Percentiles rank a stretch among this genome's conserved stretches.
These are phyloP conservation scores for Pangasius macronema DNA, from an alignment of 2,797 vertebrate genomes.

Conservation along the genomic window DNA sequence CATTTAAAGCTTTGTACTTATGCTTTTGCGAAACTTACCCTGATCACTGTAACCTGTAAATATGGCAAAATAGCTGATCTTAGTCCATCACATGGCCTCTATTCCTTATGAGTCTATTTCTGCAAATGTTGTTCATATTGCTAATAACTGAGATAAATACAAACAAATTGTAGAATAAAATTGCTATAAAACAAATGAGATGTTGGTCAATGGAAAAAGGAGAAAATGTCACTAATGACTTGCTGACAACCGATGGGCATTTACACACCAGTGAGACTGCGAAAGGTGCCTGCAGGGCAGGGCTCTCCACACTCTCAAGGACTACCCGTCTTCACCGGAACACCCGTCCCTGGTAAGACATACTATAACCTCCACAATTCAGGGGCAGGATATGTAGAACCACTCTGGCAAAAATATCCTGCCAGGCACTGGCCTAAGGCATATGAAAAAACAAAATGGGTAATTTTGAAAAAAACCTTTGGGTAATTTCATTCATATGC, in stretches of 20 bases:
- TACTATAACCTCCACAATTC: no score
- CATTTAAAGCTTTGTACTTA: background rate
- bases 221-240: background rate
- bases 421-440: slow-evolving; percentile 78
- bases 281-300: slow-evolving; percentile 84
- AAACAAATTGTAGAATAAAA: background rate
- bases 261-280: slow-evolving; percentile 78
- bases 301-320: no score
- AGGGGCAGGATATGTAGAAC: slow-evolving; percentile 78
- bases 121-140: background rate
- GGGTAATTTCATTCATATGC: background rate
- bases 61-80: background rate
- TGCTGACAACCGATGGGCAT: background rate
- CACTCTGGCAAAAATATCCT: slow-evolving; percentile 85
- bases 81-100: background rate
- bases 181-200: background rate
- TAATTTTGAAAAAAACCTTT: background rate
- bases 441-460: slow-evolving; percentile 8
- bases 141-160: background rate
- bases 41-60: background rate
- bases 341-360: no score
- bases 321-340: no score
- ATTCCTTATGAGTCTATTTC: background rate
- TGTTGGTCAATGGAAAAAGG: background rate
- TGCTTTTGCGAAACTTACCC: background rate